Conservation (phyloP, 53 echinoderm and acorn worm species). For the Luidia sarsii region DNA sequence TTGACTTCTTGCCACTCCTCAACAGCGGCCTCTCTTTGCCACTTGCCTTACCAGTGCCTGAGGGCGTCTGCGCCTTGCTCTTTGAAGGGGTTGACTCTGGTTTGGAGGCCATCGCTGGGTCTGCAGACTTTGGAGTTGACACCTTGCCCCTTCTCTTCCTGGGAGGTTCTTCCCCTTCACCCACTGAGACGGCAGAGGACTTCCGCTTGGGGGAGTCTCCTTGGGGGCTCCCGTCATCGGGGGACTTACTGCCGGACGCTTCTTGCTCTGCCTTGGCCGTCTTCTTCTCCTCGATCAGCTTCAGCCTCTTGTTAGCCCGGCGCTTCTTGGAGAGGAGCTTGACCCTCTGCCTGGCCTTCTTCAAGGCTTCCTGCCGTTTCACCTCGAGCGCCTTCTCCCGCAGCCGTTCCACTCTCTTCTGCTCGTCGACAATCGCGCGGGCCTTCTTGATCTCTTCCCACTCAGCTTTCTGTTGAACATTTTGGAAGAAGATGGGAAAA, state of each 20-base stretch:
- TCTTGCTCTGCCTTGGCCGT: conserved; percentile 7
- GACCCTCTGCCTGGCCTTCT: conserved; percentile 24
- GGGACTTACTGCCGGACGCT: not conserved
- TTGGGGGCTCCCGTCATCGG: not conserved
- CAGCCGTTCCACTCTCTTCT: conserved; percentile 25
- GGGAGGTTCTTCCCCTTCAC: conserved; percentile 11
- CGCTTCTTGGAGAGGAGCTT: conserved; percentile 34
- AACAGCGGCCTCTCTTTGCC: not conserved
- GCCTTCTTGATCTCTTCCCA: conserved; percentile 60
- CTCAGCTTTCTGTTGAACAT: conserved; percentile 27
- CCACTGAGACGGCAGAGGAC: not conserved
- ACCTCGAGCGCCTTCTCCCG: conserved; percentile 6
- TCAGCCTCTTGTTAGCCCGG: conserved; percentile 14
- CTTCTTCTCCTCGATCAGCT: conserved; percentile 15
- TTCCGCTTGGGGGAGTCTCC: conserved; percentile 20
- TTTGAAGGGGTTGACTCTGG: not conserved
- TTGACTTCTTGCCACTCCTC: not conserved
- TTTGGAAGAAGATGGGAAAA: too few relatives aligned
- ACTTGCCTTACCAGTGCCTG: not conserved
- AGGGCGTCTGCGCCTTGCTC: conserved; percentile 3
- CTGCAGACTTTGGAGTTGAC: not conserved
- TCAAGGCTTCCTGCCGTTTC: conserved; percentile 31
- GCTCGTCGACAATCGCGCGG: not conserved
- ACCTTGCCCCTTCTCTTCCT: conserved; percentile 28
- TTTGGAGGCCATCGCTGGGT: not conserved